Base-by-base conservation (phyloP, 2,113 vertebrate genomes). In the Syrrhaptes paradoxus region DNA sequence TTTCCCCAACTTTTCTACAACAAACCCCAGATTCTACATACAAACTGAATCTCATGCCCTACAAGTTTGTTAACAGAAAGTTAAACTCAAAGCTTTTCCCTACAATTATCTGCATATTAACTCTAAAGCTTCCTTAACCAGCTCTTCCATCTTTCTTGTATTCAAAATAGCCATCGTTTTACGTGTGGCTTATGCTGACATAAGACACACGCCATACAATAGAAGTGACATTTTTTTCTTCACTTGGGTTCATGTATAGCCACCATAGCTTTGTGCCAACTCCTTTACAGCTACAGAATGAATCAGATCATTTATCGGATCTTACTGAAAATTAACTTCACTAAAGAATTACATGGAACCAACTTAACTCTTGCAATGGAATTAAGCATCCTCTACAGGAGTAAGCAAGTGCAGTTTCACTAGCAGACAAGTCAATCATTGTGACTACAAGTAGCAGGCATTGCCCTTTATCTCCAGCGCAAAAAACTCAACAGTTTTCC, bases 181-280 rank as follows among this genome's bases (percentile, higher is more conserved):
- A 36, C 9, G 12, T 0, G 0, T 67, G 25, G 8, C 55, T 85
- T 63, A 79, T 0, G 2, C 15, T 31, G 16, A 46, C 54, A 24
- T 6, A 51, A 66, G 46, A 65, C 10, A 61, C 34, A 45, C 34
- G 59, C 2, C 17, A 18, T 11, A 46, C 2, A 18, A 63, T 4
- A 13, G 21, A 77, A 83, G 7, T 3, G 5, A 66, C 3, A 18
- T 9, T 17, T 45, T 66, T 48, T 52, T 31, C 8, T 67, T 61
- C 34, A 75, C 4, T n/a, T 28, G 61, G 25, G 32, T 34, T 72
- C 76, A 72, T 0, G 0, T 20, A 32, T 3, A 75, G 28, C 12
- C 31, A 79, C 43, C n/a, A 14, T 0, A 46, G 14, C 19, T 85
- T 85, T 54, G 38, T 3, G 8, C 7, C 14, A 75, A 36, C 21